phyloP scores from a whole-genome alignment of 2,888 invertebrate species.

The Neoitamus cyanurus region DNA sequence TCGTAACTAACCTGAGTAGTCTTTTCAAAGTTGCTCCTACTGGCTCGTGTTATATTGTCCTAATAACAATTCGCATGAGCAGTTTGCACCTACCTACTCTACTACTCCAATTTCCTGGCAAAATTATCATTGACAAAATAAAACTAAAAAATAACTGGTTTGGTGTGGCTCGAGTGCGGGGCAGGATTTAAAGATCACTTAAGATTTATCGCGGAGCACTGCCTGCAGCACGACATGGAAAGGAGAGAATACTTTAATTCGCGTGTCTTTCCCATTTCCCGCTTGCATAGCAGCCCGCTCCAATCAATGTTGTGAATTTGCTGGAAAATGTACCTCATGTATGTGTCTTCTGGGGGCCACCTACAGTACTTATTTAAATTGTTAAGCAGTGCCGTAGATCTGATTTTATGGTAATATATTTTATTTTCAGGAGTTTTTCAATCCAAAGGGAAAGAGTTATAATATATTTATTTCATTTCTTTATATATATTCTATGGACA shows the following conservation, averaged over 20 bases:
- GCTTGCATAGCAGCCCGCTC: not conserved
- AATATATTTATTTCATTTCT: no score
- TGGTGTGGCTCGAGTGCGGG: not conserved
- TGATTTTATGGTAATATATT: not conserved
- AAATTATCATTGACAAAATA: not conserved
- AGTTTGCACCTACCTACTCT: not conserved
- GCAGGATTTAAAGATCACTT: not conserved
- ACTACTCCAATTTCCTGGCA: not conserved
- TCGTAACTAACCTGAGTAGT: not conserved
- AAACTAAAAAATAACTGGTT: not conserved
- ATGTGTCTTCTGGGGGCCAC: not conserved
- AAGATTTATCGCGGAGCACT: not conserved
- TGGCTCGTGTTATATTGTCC: not conserved
- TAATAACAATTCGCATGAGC: not conserved
- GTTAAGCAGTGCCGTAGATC: not conserved
- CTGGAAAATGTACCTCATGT: not conserved
- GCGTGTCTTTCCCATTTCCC: conserved; percentile 1
- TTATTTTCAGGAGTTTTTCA: no score
- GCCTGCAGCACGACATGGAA: not conserved
- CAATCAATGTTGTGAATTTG: not conserved
- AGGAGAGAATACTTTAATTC: not conserved
- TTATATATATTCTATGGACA: no score
- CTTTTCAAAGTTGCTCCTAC: not conserved
- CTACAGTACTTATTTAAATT: not conserved
- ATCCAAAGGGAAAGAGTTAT: no score